These are phyloP conservation scores for Micrasema longulum DNA, from an alignment of 1,140 invertebrate species.

Conservation along the genomic window DNA sequence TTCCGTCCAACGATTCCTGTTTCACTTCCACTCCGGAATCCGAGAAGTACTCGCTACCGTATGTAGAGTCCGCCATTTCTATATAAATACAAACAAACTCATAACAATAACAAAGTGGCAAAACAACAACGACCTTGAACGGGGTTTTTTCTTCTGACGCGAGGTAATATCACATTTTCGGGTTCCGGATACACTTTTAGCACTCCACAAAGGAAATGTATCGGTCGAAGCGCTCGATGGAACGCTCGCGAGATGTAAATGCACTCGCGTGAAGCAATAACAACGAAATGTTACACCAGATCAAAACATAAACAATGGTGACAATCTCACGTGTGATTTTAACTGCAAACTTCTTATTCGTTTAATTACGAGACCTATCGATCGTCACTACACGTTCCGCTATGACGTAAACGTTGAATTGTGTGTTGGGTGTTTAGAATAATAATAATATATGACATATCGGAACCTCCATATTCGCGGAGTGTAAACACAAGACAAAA, in stretches of 20 bases:
- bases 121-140: constrained; percentile 44
- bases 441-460: constrained; percentile 41
- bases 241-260: constrained; percentile 21
- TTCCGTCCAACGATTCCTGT: constrained; percentile 64
- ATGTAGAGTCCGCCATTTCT: constrained; percentile 70
- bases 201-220: neutral
- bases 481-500: constrained; percentile 42
- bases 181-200: constrained; percentile 4
- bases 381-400: constrained; percentile 45
- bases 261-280: constrained; percentile 41
- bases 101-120: constrained; percentile 42
- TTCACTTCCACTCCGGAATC: constrained; percentile 69
- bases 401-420: constrained; percentile 37
- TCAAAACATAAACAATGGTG: constrained; percentile 48
- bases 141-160: constrained; percentile 20
- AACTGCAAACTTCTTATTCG: neutral
- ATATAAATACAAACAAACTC: constrained; percentile 28
- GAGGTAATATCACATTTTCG: constrained; percentile 25
- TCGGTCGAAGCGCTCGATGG: neutral
- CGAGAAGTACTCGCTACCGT: constrained; percentile 69
- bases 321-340: constrained; percentile 35
- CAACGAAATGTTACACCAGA: constrained; percentile 33
- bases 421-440: constrained; percentile 28
- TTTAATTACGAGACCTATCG: constrained; percentile 22
- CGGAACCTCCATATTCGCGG: constrained; percentile 31